Evolutionary conservation across 1,140 invertebrate genomes (phyloP), one percentile per base, ranked within the genome.

Genomic region (Drosophila pectinifera): DNA sequence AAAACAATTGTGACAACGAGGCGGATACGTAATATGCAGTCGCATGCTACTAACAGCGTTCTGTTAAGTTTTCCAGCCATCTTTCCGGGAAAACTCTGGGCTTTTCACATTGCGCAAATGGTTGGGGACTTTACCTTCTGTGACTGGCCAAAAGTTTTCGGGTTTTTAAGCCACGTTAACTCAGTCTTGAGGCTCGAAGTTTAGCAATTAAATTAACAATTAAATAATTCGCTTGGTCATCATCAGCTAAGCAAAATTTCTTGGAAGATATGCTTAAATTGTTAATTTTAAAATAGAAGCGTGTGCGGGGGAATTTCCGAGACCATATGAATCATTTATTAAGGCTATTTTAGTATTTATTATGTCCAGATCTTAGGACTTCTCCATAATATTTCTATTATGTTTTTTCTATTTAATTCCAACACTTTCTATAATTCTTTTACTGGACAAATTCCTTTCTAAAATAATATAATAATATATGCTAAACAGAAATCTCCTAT

Each of bases 11-110:
- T 31, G 64, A 43, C 77, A 75, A 76, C 58, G 36, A 68, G 61
- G 57, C 74, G 65, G 62, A 84, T 85, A 85, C 76, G 77, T 85
- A 82, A 82, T 82, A 65, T 64, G 43, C 45, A 45, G 20, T 16
- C 46, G 43, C 53, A 49, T 57, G 31, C 31, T 57, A n/a, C 26
- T 70, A 31, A 36, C 43, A 34, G 14, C 0, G 3, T 11, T 41
- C 18, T 43, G 20, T 14, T 22, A 20, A 31, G 6, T 55, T 46
- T 3, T 31, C 22, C n/a, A 18, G 14, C 24, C 14, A 6, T 38
- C 36, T 38, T 38, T 38, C 36, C 14, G 2, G 11, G 24, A 57
- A 24, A 57, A 57, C 16, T 57, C 3, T 20, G 31, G 31, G 31
- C 4, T 41, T 54, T 54, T 54, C 51, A 39, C 14, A 39, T 22